phyloP scores from a whole-genome alignment of 2,113 vertebrate species.

The Bambusicola thoracicus region DNA sequence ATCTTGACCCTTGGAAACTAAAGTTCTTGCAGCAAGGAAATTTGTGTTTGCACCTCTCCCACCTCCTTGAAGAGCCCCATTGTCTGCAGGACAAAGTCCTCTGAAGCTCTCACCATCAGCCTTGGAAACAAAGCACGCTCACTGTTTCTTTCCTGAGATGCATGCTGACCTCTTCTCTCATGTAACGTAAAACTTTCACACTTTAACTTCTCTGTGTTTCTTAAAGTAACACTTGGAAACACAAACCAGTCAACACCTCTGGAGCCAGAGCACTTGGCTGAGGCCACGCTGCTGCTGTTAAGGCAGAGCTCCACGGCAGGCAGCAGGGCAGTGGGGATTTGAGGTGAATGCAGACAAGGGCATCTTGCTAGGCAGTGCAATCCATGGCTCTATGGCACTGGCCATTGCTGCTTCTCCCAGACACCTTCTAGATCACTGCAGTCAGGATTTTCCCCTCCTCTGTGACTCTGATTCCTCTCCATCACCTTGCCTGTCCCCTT shows the following conservation, averaged over 20 bases:
- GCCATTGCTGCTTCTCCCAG: not conserved
- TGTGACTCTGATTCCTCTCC: not conserved
- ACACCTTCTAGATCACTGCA: not conserved
- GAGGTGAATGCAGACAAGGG: not conserved
- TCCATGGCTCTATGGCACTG: rapidly evolving
- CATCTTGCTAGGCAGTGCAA: not conserved
- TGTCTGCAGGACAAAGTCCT: not conserved
- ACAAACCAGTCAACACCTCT: constrained; percentile 45
- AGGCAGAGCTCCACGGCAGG: not conserved
- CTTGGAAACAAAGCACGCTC: constrained; percentile 10
- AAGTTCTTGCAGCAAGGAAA: not conserved
- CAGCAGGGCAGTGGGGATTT: not conserved
- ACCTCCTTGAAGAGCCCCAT: not conserved
- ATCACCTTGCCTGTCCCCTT: not conserved
- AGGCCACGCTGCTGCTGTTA: not conserved
- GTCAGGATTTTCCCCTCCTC: not conserved
- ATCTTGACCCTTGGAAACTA: not conserved
- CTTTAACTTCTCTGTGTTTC: constrained; percentile 62
- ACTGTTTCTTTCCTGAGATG: constrained; percentile 36
- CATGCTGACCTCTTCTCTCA: constrained; percentile 55
- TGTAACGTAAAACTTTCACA: constrained; percentile 64
- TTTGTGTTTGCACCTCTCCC: not conserved
- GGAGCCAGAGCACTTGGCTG: constrained; percentile 22
- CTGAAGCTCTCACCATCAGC: not conserved
- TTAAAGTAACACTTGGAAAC: constrained; percentile 68